Evolutionary conservation across 2,888 invertebrate genomes (phyloP).

Genomic region (Agrochola lychnidis): DNA sequence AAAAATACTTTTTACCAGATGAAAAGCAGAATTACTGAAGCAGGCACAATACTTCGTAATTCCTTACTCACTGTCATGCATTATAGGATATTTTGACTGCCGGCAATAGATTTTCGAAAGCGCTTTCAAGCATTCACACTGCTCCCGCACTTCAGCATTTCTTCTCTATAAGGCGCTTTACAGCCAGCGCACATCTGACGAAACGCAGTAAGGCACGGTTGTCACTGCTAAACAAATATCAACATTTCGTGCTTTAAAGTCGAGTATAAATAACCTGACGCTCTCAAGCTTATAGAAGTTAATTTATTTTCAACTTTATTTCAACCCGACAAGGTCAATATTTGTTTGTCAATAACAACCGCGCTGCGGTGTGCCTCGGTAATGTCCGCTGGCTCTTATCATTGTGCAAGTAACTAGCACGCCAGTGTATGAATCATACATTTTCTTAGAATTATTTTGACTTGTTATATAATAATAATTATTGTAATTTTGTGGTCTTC

Average conservation of each 20-base stretch:
- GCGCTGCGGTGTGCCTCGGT: no score
- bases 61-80: neutral
- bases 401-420: conserved; percentile 64
- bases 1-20: neutral
- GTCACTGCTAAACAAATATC: conserved; percentile 10
- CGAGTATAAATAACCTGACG: conserved; percentile 7
- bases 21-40: neutral
- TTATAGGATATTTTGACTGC: conserved; percentile 2
- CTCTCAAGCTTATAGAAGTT: neutral
- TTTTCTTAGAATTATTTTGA: conserved; percentile 54
- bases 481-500: conserved; percentile 38
- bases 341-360: neutral
- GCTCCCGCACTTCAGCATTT: conserved; percentile 44
- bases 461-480: conserved; percentile 43
- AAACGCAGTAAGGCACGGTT: neutral
- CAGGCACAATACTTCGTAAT: conserved; percentile 12
- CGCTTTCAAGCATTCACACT: conserved; percentile 16
- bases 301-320: conserved; percentile 19
- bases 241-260: neutral
- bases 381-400: neutral
- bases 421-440: conserved; percentile 56
- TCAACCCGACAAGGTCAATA: neutral
- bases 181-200: neutral
- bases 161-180: conserved; percentile 43
- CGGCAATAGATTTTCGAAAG: conserved; percentile 2